Conservation (phyloP, 2,113 vertebrate genomes). For the Tylochromis polylepis region DNA sequence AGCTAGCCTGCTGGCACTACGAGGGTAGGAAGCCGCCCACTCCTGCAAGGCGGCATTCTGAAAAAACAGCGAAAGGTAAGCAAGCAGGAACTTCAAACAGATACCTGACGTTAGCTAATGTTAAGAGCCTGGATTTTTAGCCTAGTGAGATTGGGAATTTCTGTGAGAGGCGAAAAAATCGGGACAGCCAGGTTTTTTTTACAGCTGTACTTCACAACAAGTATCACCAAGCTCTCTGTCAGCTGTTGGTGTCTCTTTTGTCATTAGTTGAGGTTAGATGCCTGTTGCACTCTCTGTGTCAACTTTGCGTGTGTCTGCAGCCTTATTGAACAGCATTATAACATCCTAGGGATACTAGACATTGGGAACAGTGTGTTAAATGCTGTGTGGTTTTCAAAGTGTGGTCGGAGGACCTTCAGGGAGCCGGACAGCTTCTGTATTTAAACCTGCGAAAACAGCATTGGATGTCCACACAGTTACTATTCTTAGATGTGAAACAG, state of each 20-base stretch:
- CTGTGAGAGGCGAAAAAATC: not conserved
- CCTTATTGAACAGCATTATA: not conserved
- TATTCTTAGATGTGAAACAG: not conserved
- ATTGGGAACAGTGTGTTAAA: constrained; percentile 8
- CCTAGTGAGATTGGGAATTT: not conserved
- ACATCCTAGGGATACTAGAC: not conserved
- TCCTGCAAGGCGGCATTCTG: constrained; percentile 1
- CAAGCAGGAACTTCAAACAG: not conserved
- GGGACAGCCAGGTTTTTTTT: not conserved
- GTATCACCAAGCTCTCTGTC: not conserved
- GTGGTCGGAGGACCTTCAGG: not conserved
- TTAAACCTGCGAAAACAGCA: not conserved
- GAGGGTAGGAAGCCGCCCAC: constrained; percentile 48
- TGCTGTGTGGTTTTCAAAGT: not conserved
- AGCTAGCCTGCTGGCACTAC: not conserved
- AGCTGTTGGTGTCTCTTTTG: not conserved
- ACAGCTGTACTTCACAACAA: not conserved
- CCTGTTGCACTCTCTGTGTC: not conserved
- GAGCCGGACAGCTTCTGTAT: not conserved
- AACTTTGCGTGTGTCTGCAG: not conserved
- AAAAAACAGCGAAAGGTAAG: constrained; percentile 39
- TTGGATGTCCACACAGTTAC: not conserved
- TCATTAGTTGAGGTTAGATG: not conserved
- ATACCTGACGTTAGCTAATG: not conserved
- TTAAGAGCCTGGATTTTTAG: not conserved